Base-by-base conservation (phyloP, 2,888 invertebrate genomes). In the Plagiodera versicolora region DNA sequence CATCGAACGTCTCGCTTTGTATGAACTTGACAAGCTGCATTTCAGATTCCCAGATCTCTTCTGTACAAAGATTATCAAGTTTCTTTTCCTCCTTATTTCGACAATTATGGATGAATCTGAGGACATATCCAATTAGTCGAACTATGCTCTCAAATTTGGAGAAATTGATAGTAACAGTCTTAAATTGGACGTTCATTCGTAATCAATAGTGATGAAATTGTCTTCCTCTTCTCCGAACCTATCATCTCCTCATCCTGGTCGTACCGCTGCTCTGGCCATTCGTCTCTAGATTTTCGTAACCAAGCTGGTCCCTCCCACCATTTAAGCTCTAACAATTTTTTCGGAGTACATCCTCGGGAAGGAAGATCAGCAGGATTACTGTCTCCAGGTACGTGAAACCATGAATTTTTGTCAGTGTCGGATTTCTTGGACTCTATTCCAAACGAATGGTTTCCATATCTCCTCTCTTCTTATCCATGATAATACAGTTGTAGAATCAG, bases 231-330 rank as follows among this genome's bases (percentile, higher is more conserved):
- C 9, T 32, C 32, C 10, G 10, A 10, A 6, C 10, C 32, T 10
- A 32, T 11, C 2, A 32, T 2, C 6, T 32, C 32, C 10, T 32
- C 32, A 2, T 32, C 32, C 6, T 11, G 6, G 2, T 10, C 32
- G 10, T 9, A 47, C 10, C 18, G 24, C 11, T 49, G 49, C 2
- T 24, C 10, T n/a, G 49, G 24, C 49, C 49, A 49, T 2, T 9
- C 4, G 1, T 24, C 49, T 24, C 28, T n/a, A 3, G 49, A 9
- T 24, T 24, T n/a, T 49, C 28, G 24, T 10, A 63, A 46, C 66
- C 66, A 77, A 5, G 50, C 17, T 6, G 75, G 75, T 5, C 74
- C 76, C 68, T 70, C 68, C 75, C 74, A 77, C 76, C 75, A 75
- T 69, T 55, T 58, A 1, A 72, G 68, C 16, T 71, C 60, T 1